A percentile compares a stretch with the other conserved stretches of the same genome.
These are phyloP conservation scores for Ceratina australensis DNA, from an alignment of 1,140 invertebrate species.

Conservation along the genomic window DNA sequence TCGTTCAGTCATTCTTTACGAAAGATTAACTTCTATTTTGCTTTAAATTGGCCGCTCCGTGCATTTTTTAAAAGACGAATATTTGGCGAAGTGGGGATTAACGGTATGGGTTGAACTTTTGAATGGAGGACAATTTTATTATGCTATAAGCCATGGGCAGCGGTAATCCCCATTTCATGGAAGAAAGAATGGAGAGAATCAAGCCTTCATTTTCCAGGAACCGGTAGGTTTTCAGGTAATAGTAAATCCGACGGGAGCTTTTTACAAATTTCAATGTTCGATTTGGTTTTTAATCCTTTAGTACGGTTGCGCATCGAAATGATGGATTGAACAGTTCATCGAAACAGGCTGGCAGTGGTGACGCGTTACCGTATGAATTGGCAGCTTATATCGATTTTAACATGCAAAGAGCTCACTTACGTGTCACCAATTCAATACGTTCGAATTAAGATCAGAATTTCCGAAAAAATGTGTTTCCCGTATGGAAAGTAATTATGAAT, in stretches of 20 bases:
- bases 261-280: not conserved
- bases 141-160: too few species aligned
- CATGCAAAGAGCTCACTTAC: not conserved
- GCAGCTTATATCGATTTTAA: constrained; percentile 19
- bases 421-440: constrained; percentile 1
- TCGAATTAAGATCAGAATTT: not conserved
- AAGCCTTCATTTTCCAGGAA: not conserved
- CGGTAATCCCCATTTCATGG: not conserved
- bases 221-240: not conserved
- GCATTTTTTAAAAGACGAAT: too few species aligned
- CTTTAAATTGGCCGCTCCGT: too few species aligned
- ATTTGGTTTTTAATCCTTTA: constrained; percentile 1
- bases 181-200: not conserved
- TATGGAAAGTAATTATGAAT: too few species aligned
- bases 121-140: too few species aligned
- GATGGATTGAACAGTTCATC: not conserved
- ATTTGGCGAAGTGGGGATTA: too few species aligned
- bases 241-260: not conserved
- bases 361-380: not conserved
- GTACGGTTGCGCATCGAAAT: not conserved
- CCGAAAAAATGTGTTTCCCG: too few species aligned
- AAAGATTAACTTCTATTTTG: too few species aligned
- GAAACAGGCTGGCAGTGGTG: not conserved
- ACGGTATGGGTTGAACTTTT: too few species aligned
- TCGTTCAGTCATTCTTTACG: too few species aligned